Evolutionary conservation across 2,797 vertebrate genomes (phyloP).

Genomic region (Natrix natrix): DNA sequence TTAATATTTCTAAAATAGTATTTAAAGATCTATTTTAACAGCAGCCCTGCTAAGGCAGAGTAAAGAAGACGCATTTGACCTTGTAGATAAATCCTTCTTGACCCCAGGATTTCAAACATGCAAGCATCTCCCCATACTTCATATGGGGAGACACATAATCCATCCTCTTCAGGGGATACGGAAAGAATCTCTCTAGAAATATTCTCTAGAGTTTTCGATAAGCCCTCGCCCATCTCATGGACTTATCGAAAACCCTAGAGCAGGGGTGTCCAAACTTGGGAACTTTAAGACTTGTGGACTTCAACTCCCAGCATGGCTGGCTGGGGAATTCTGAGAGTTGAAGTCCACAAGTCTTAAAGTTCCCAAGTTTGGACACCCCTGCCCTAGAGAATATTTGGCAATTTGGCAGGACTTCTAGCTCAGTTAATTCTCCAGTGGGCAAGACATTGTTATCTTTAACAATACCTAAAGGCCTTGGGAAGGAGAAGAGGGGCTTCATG

Average conservation of each 20-base stretch:
- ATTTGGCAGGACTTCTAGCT: not conserved
- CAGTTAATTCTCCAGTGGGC: not conserved
- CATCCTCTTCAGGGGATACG: too few species aligned
- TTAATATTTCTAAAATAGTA: not conserved
- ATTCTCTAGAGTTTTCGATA: too few species aligned
- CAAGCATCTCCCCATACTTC: not conserved
- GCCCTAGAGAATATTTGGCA: not conserved
- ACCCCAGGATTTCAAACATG: not conserved
- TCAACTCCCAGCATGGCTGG: too few species aligned
- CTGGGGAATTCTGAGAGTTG: too few species aligned
- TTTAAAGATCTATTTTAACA: not conserved
- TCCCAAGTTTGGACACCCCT: too few species aligned
- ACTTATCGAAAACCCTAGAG: not conserved
- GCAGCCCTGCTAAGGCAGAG: not conserved
- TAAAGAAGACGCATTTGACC: not conserved
- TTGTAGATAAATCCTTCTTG: not conserved
- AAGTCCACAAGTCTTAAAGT: too few species aligned
- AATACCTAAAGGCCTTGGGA: not conserved
- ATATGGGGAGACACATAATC: not conserved
- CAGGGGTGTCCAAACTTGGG: too few species aligned
- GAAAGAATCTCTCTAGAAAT: too few species aligned
- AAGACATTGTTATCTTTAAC: not conserved
- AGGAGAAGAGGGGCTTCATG: not conserved
- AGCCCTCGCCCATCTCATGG: too few species aligned
- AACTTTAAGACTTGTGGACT: too few species aligned